Base-by-base conservation (phyloP, 2,797 vertebrate genomes). In the Choloepus didactylus region DNA sequence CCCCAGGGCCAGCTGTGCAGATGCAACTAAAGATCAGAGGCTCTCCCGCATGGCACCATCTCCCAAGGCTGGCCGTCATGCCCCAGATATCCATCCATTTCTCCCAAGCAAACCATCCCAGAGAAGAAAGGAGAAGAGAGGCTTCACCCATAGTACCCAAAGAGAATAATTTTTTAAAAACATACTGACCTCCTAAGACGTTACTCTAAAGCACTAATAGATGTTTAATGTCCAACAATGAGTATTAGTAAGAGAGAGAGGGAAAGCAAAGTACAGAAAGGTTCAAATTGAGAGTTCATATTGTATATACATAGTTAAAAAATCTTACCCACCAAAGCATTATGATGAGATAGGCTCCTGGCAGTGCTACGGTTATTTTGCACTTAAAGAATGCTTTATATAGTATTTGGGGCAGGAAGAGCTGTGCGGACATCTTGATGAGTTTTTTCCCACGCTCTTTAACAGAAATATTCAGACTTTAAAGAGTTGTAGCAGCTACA, bases 11-110 rank as follows among this genome's bases (percentile, higher is more conserved):
- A 70, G 46, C n/a, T 21, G 54, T 29, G 19, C 41, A 70, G 35
- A 12, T 12, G n/a, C 10, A 4, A 16, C 64, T 23, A 1, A 31
- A 25, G 10, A 59, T 77, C 27, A 73, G 19, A 73, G 21, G 25
- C 2, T 8, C 27, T 49, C 15, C 35, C 0, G 0, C 38, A 0
- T 2, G 3, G n/a, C 1, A 4, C 67, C 41, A 2, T 23, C 8
- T 31, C 44, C 2, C 9, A 0, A 6, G 6, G 0, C 27, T n/a
- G 21, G 21, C 54, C 38, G 16, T 21, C 9, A 0, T 3, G 67
- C 6, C 6, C 27, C 4, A 44, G 4, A 82, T 6, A 46, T 0
- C 6, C 12, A 4, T 56, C 79, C 10, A 0, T 19, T 77, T 54
- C 38, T 15, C 49, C 21, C 29, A 44, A 38, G n/a, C 38, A 81